phyloP scores from a whole-genome alignment of 1,140 invertebrate species.

The Bombus fervidus region DNA sequence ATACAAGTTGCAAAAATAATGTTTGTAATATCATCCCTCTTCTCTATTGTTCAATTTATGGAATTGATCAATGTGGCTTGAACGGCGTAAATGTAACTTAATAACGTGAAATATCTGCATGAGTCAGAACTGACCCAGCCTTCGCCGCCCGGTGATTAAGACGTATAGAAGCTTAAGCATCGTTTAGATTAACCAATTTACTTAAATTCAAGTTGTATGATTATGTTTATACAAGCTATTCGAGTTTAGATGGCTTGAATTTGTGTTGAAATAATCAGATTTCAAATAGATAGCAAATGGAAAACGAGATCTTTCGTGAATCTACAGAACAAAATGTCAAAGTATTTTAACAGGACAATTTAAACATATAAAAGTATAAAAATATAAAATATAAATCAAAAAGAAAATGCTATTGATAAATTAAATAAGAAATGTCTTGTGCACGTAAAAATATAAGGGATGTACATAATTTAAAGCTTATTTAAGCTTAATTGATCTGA shows the following conservation, averaged over 20 bases:
- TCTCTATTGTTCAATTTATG: neutral
- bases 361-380: no score
- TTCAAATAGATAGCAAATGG: neutral
- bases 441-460: no score
- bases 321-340: no score
- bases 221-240: neutral
- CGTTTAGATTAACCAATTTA: constrained; percentile 1
- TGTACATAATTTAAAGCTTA: neutral
- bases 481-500: neutral
- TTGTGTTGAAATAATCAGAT: neutral
- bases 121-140: neutral
- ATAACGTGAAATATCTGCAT: neutral
- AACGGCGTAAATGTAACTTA: neutral
- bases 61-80: neutral
- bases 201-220: neutral
- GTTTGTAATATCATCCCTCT: neutral
- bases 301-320: neutral
- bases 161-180: neutral
- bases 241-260: neutral
- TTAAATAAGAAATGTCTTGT: no score
- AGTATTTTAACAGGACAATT: no score
- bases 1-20: neutral
- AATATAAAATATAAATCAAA: no score
- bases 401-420: no score
- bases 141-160: neutral